Base-by-base conservation (phyloP, 2,888 invertebrate genomes). In the Patella depressa region DNA sequence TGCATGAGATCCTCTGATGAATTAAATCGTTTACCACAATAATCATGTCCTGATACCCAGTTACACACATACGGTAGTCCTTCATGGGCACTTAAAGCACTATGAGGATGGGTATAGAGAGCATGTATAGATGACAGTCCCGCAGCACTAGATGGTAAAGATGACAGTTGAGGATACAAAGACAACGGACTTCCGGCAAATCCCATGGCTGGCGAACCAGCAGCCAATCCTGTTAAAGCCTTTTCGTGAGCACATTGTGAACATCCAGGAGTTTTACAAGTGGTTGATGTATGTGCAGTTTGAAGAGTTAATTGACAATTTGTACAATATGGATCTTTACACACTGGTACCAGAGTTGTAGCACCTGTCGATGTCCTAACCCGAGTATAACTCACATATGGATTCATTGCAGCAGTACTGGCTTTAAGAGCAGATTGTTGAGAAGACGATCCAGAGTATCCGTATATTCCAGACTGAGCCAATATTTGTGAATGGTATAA, bases 281-380 rank as follows among this genome's bases (percentile, higher is more conserved):
- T 94, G 81, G 94, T 95, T 76, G 87, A 87, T 12, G 91, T 88
- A 82, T 92, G 92, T 45, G 92, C 90, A 81, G 90, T 91, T 91
- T 97, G 97, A 89, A 96, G 94, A 84, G 96, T 97, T 91, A 96
- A 95, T 88, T 97, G 97, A 91, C 98, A 98, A 82, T 97, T 97
- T 15, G 96, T 96, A 92, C 98, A 98, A 89, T 97, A 98, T 24
- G 98, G 98, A 92, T 98, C 98, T 90, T 97, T 96, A 93, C 98
- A 98, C 72, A 98, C 96, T 14, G 97, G 97, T 17, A 97, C 95
- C 77, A 92, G 82, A 9, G 91, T 89, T 1, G 97, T 96, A 92
- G 97, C 97, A 78, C 97, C 97, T 75, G 96, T 94, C 11, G 97
- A 96, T 1, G 97, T 97, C 93, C 97, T 97, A 15, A 98, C 96